A percentile compares a stretch with the other conserved stretches of the same genome.
Conservation (phyloP, 2,888 invertebrate species). For the Amphimallon solstitiale region DNA sequence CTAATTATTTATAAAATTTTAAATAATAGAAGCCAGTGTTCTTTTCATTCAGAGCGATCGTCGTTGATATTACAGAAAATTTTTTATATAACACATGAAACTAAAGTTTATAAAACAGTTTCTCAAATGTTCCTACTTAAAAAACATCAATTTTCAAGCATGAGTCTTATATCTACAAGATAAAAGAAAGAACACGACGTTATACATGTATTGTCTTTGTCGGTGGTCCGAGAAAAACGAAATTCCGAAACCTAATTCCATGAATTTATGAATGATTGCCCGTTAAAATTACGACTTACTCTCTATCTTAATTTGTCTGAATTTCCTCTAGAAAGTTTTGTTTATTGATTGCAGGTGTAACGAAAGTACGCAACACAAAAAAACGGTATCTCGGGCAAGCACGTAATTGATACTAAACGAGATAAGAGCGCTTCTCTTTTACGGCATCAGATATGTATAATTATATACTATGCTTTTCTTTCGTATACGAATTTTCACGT, state of each 20-base stretch:
- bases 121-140: no score
- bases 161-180: neutral
- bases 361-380: constrained; percentile 34
- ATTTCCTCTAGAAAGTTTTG: constrained; percentile 47
- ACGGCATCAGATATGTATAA: constrained; percentile 17
- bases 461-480: neutral
- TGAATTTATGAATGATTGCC: constrained; percentile 39
- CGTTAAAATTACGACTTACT: constrained; percentile 34
- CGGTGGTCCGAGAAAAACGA: constrained; percentile 18
- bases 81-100: no score
- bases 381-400: constrained; percentile 26
- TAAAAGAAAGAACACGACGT: neutral
- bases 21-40: no score
- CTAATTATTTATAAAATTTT: no score
- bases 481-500: constrained; percentile 8
- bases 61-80: no score
- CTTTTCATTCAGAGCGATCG: no score
- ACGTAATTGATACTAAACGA: constrained; percentile 23
- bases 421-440: constrained; percentile 27
- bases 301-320: constrained; percentile 40
- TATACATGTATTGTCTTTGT: neutral
- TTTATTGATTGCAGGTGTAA: constrained; percentile 48
- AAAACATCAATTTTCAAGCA: no score
- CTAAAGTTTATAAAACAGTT: no score
- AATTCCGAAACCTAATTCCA: constrained; percentile 26